These are phyloP conservation scores for Ephialtes manifestator DNA, from an alignment of 2,888 invertebrate species.

Conservation along the genomic window DNA sequence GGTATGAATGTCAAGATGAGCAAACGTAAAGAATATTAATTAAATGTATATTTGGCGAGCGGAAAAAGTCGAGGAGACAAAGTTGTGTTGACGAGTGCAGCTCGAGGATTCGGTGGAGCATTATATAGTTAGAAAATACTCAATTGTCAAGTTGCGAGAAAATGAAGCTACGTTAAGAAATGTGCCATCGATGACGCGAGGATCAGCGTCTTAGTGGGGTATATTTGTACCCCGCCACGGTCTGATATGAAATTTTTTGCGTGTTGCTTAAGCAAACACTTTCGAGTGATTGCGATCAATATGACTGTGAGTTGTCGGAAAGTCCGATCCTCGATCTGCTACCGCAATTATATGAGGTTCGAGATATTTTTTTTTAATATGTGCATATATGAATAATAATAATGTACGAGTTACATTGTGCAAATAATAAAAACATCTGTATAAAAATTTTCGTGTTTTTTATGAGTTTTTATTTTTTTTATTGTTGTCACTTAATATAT, in stretches of 20 bases:
- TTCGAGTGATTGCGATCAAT: slow-evolving; percentile 38
- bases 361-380: slow-evolving; percentile 13
- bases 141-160: slow-evolving; percentile 42
- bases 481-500: not conserved
- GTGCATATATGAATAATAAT: slow-evolving; percentile 47
- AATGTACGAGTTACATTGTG: slow-evolving; percentile 49
- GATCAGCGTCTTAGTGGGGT: slow-evolving; percentile 73
- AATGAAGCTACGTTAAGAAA: slow-evolving; percentile 74
- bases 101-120: slow-evolving; percentile 25
- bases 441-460: slow-evolving; percentile 25
- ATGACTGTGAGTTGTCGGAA: not conserved
- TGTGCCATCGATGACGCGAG: slow-evolving; percentile 80
- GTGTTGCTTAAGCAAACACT: slow-evolving; percentile 18
- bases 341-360: slow-evolving; percentile 23
- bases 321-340: not conserved
- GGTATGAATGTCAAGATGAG: slow-evolving; percentile 37
- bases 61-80: slow-evolving; percentile 16
- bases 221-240: slow-evolving; percentile 64
- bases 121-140: slow-evolving; percentile 19
- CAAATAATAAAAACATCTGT: slow-evolving; percentile 54
- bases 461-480: not conserved
- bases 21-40: slow-evolving; percentile 10
- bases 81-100: not conserved
- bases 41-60: slow-evolving; percentile 37
- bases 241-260: slow-evolving; percentile 14